Evolutionary conservation across 2,888 invertebrate species (phyloP), one percentile per base, ranked within the genome.

Genomic region (Sisyra nigra): DNA sequence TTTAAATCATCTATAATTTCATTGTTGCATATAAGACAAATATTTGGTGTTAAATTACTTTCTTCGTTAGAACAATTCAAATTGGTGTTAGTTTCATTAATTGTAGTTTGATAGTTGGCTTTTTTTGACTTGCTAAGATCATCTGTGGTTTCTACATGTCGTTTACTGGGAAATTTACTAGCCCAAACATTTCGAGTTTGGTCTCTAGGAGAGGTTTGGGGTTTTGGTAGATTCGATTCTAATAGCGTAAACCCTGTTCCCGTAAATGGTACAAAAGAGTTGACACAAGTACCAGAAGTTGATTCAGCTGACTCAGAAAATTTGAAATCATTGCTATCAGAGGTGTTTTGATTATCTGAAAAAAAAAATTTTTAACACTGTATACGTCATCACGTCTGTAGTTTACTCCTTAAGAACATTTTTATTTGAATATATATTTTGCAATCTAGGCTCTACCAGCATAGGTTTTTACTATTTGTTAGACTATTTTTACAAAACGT

Each of bases 11-110:
- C 47, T 47, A 60, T 55, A 3, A 48, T 18, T 7, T 66, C 51
- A 13, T 57, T 59, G 37, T 56, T 48, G 49, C 69, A 69, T 39
- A 61, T 54, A 6, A 68, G 66, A 51, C 68, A 68, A 9, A 52
- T 47, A 11, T 54, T 53, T 2, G 24, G 39, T 30, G 49, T 44
- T 9, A 30, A 14, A 6, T 45, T 19, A 2, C 31, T 34, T 32
- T 42, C 30, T 44, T 42, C 14, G n/a, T 48, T 41, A 35, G 4
- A 11, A 38, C 29, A 24, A 4, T 14, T 46, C 18, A 42, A 44
- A 46, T 48, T 41, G 45, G 44, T 5, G 31, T 40, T 14, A 30
- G 32, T 29, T n/a, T 46, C 43, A 40, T 44, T 35, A 41, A 36
- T 39, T 41, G 47, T 48, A 4, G 36, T 32, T 48, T 42, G n/a